Base-by-base conservation (phyloP, 2,888 invertebrate genomes). In the Mellilla xanthometata region DNA sequence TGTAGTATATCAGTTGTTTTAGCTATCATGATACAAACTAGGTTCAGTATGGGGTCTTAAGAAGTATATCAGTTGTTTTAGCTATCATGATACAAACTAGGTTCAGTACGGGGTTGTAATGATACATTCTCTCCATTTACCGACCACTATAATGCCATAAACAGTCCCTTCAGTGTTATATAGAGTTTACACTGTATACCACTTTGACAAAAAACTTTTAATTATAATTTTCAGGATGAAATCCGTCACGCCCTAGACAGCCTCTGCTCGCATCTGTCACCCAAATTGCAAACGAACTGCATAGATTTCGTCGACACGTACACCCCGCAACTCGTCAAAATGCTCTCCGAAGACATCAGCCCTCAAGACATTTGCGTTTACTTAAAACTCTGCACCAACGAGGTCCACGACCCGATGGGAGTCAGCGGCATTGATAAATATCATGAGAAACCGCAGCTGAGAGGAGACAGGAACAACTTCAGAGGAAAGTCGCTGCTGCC, bases 271-370 rank as follows among this genome's bases (percentile, higher is more conserved):
- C 92, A 93, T 65, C 84, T 97, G 19, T 93, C 95, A 0, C 72
- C 78, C 0, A 92, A 92, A 52, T 78, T 96, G 6, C 87, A 83
- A 12, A 72, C 79, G 0, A 92, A 96, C 75, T 97, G 97, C 72
- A 80, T 91, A 0, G 93, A 93, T 63, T 95, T 97, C 59, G 94
- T 97, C 0, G 90, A 94, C 55, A 91, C 92, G 0, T 97, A 97
- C 79, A 93, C 94, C 5, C 91, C 93, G 33, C 93, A 95, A 68
- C 82, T 97, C 13, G 84, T 96, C 5, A 95, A 96, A 58, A 93
- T 95, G 93, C 71, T 97, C 8, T 77, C 95, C 1, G 93, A 94
- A 9, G 94, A 97, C 67, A 91, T 96, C 60, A 60, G 82, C 60
- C 68, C 87, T 0, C 82, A 86, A 39, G 94, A 96, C 82, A 92